Evolutionary conservation across 2,113 vertebrate genomes (phyloP).

Genomic region (Fulmarus glacialis): DNA sequence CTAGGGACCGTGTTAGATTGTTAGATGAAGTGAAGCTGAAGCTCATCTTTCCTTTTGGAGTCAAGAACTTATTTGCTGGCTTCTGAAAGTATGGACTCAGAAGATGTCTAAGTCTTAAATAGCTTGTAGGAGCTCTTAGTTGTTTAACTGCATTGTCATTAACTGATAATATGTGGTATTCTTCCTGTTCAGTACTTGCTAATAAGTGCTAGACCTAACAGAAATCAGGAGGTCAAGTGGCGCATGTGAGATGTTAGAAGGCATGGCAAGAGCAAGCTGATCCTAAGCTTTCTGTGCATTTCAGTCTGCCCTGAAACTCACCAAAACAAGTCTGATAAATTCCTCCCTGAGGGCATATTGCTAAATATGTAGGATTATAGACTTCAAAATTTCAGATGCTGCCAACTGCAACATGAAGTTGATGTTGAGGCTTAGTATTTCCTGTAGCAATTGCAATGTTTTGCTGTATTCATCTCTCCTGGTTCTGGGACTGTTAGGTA

Average conservation of each 20-base stretch:
- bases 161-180: not conserved
- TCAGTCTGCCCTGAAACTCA: not conserved
- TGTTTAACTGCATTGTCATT: not conserved
- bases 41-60: not conserved
- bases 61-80: not conserved
- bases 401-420: not conserved
- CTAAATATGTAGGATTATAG: not conserved
- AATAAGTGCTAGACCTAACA: not conserved
- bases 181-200: not conserved
- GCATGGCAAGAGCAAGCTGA: not conserved
- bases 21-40: not conserved
- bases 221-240: not conserved
- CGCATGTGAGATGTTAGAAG: not conserved
- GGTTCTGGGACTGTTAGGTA: not conserved
- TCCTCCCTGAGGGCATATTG: not conserved
- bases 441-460: not conserved
- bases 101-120: not conserved
- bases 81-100: not conserved
- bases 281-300: not conserved
- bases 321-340: not conserved
- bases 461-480: not conserved
- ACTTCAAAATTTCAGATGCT: not conserved
- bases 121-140: not conserved
- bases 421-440: not conserved
- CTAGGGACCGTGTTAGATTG: not conserved